Base-by-base conservation (phyloP, 2,888 invertebrate genomes). In the Tachina lurida region DNA sequence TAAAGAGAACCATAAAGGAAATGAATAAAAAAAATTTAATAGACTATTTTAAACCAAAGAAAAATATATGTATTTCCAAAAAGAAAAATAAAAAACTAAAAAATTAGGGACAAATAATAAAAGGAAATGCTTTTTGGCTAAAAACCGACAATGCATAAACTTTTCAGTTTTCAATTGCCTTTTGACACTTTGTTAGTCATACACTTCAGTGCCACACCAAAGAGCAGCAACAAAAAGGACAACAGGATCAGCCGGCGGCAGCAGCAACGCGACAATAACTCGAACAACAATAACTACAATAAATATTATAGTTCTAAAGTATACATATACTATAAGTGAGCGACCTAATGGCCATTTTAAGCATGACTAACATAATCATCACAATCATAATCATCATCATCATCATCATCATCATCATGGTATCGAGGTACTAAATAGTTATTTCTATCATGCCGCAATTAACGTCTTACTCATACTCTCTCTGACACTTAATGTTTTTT, bases 101-200 rank as follows among this genome's bases (percentile, higher is more conserved):
- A 62, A 68, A 70, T 70, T 75, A 75, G 68, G 19, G 52, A 54
- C 47, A 60, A 73, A 58, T 73, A 80, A 67, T 65, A 73, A 80
- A 71, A 70, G 83, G 70, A 84, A 84, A 71, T 71, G 79, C 75
- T 79, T 83, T 83, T 73, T 79, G 83, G 76, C 67, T 68, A 76
- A 83, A 86, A 86, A 79, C 71, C 56, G 49, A 76, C 79, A 83
- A 83, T 82, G 62, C 83, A 86, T 83, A 86, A 86, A 83, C 76
- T 80, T 86, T 80, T 82, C 47, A 83, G 79, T 79, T 83, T 86
- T 83, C 83, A 80, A 83, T 86, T 83, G 86, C 67, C 83, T 83
- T 80, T 86, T 80, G 83, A 62, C 83, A 86, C 83, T 83, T 80
- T 83, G 79, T 83, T 78, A 65, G 82, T 79, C 85, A 79, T 62